phyloP scores from a whole-genome alignment of 2,888 invertebrate species.

The Hermaeophaga mercurialis region DNA sequence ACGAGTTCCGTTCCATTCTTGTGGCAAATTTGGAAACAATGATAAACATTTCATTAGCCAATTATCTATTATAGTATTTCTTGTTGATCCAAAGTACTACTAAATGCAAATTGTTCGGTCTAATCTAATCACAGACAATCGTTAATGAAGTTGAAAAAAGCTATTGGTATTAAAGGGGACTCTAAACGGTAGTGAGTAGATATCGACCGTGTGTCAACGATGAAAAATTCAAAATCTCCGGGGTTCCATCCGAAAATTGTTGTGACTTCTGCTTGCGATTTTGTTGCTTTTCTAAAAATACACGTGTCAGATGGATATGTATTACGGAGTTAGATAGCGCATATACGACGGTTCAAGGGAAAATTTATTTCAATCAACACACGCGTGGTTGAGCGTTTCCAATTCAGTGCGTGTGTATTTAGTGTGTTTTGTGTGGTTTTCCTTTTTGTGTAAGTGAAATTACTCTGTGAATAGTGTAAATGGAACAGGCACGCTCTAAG shows the following conservation, averaged over 20 bases:
- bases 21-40: too few relatives aligned
- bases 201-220: neutral
- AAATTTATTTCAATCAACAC: conserved; percentile 11
- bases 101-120: neutral
- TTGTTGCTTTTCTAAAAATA: conserved; percentile 18
- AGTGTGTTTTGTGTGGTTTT: neutral
- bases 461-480: neutral
- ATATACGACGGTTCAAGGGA: conserved; percentile 17
- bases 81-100: neutral
- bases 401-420: neutral
- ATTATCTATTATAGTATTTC: neutral
- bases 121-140: neutral
- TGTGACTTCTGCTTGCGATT: conserved; percentile 5
- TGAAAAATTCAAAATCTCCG: conserved; percentile 4
- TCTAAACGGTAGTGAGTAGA: neutral
- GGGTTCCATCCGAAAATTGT: neutral
- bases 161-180: too few relatives aligned
- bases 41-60: neutral
- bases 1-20: too few relatives aligned
- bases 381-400: neutral
- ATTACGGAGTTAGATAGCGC: conserved; percentile 4
- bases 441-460: neutral
- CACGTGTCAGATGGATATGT: conserved; percentile 15
- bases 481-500: neutral
- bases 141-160: too few relatives aligned